Percentiles rank a stretch among this genome's conserved stretches.
Conservation (phyloP, 2,113 vertebrate genomes). For the Mystacornis crossleyi region DNA sequence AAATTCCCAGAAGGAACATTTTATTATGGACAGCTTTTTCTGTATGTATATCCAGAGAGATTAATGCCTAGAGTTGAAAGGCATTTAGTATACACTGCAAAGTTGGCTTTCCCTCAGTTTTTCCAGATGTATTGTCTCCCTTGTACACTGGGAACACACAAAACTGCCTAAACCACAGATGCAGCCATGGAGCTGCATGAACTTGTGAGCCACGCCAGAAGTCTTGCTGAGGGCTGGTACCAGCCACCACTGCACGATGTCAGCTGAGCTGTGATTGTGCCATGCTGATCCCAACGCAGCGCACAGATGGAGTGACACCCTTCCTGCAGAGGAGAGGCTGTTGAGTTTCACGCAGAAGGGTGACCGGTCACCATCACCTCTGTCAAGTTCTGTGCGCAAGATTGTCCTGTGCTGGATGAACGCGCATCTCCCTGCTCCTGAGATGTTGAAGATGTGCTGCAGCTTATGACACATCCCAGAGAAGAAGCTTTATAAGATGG, state of each 20-base stretch:
- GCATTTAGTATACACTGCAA: constrained; percentile 39
- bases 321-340: background rate
- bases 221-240: constrained; percentile 11
- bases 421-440: background rate
- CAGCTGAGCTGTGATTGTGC: constrained; percentile 52
- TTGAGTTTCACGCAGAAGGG: background rate
- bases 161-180: constrained; percentile 50
- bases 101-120: constrained; percentile 54
- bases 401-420: background rate
- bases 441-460: constrained; percentile 47
- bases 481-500: constrained; percentile 86
- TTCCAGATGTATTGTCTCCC: constrained; percentile 72
- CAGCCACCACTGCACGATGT: background rate
- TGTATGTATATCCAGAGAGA: constrained; percentile 41
- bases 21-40: constrained; percentile 51
- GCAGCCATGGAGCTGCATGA: constrained; percentile 65
- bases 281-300: background rate
- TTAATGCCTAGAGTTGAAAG: constrained; percentile 59
- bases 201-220: constrained; percentile 47
- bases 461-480: constrained; percentile 76
- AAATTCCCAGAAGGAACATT: constrained; percentile 3
- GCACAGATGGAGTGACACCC: constrained; percentile 38
- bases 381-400: background rate
- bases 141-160: constrained; percentile 23
- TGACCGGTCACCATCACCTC: background rate